A percentile compares a stretch with the other conserved stretches of the same genome.
Evolutionary conservation across 64 coral and sea anemone genomes (phyloP).

Genomic region (Acropora tenuis): DNA sequence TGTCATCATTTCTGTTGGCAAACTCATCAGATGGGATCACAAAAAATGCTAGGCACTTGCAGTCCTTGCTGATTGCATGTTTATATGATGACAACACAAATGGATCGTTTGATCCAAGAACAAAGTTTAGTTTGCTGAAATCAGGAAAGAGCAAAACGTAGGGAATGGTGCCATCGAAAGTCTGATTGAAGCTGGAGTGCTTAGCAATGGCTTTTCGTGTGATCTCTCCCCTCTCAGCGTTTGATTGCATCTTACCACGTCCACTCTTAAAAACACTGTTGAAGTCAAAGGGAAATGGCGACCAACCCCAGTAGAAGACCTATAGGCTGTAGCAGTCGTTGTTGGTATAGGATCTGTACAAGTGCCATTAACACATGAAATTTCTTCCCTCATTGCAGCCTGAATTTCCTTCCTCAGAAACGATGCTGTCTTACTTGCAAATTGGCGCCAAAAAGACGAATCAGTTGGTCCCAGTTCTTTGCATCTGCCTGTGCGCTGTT

Average conservation of each 20-base stretch:
- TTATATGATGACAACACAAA: slow-evolving; percentile 67
- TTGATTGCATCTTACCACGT: slow-evolving; percentile 59
- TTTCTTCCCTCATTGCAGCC: too few relatives aligned
- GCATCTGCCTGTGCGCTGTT: too few relatives aligned
- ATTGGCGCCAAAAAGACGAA: too few relatives aligned
- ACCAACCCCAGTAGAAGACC: not conserved
- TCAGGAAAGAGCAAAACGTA: slow-evolving; percentile 73
- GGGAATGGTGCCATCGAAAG: slow-evolving; percentile 37
- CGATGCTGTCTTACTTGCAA: too few relatives aligned
- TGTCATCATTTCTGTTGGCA: slow-evolving; percentile 1
- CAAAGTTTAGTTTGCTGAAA: slow-evolving; percentile 33
- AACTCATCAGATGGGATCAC: slow-evolving; percentile 62
- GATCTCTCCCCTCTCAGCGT: slow-evolving; percentile 46
- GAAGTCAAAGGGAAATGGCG: not conserved
- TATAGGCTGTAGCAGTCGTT: too few relatives aligned
- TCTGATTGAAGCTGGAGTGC: slow-evolving; percentile 65
- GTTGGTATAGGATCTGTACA: too few relatives aligned
- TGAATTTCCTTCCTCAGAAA: too few relatives aligned
- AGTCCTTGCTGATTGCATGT: slow-evolving; percentile 69
- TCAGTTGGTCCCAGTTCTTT: too few relatives aligned
- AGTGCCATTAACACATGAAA: too few relatives aligned
- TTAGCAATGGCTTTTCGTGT: slow-evolving; percentile 45
- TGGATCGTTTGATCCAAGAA: slow-evolving; percentile 21
- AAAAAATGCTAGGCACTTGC: slow-evolving; percentile 62
- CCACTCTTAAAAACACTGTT: slow-evolving; percentile 48